Conservation (phyloP, 2,888 invertebrate genomes). For the Nipponacmea schrenckii region DNA sequence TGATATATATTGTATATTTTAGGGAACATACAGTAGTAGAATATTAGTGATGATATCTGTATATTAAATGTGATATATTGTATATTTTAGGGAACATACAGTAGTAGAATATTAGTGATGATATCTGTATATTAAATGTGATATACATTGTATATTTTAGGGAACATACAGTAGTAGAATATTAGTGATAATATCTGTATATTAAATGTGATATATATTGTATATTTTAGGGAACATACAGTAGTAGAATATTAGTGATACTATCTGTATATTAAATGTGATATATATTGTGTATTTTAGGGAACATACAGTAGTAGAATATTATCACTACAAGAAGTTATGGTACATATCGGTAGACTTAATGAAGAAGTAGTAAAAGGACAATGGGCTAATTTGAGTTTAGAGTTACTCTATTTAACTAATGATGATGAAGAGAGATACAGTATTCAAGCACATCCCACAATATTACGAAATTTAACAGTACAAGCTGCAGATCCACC, state of each 20-base stretch:
- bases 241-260: too few species aligned
- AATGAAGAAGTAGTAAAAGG: conserved; percentile 67
- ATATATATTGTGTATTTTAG: conserved; percentile 37
- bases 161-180: too few species aligned
- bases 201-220: too few species aligned
- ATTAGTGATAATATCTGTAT: too few species aligned
- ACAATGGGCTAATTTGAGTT: conserved; percentile 70
- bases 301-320: conserved; percentile 65
- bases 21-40: too few species aligned
- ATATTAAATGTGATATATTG: too few species aligned
- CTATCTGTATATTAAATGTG: too few species aligned
- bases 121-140: too few species aligned
- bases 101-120: conserved; percentile 61
- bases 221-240: too few species aligned
- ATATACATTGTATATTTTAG: too few species aligned
- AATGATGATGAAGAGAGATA: conserved; percentile 71
- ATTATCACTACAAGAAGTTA: conserved; percentile 62
- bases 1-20: too few species aligned
- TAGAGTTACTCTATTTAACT: conserved; percentile 70
- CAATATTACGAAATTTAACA: conserved; percentile 68
- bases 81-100: conserved; percentile 59
- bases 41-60: too few species aligned
- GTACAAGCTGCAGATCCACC: conserved; percentile 70
- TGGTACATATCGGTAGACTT: conserved; percentile 63
- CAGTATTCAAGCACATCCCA: conserved; percentile 69